Percentiles rank a stretch among this genome's conserved stretches.
These are phyloP conservation scores for Bufo bufo DNA, from an alignment of 2,113 vertebrate species.

Conservation along the genomic window DNA sequence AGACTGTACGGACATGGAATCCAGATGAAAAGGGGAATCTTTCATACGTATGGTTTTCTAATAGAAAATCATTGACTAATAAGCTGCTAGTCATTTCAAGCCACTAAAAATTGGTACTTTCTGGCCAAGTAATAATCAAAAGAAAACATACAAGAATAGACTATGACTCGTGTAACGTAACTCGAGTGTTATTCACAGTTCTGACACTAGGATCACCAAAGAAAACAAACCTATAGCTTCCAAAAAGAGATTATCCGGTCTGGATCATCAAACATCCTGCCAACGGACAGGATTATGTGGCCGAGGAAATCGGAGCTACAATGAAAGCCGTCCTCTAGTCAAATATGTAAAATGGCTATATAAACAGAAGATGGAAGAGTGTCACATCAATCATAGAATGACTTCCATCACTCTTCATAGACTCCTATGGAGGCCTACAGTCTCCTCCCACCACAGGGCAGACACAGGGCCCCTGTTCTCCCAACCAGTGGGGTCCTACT, in stretches of 20 bases:
- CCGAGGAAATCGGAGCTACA: slow-evolving; percentile 29
- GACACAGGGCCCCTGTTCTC: too few relatives aligned
- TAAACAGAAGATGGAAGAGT: background rate
- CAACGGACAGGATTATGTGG: slow-evolving; percentile 28
- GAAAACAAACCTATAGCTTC: slow-evolving; percentile 14
- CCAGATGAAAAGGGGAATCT: background rate
- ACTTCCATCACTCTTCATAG: background rate
- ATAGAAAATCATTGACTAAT: background rate
- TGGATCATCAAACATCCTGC: slow-evolving; percentile 39
- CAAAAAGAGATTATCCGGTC: slow-evolving; percentile 34
- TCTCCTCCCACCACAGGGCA: background rate
- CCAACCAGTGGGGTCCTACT: background rate
- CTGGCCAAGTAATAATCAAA: background rate
- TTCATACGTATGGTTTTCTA: background rate
- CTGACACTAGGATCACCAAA: slow-evolving; percentile 26
- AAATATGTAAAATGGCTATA: slow-evolving; percentile 1
- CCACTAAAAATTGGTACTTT: background rate
- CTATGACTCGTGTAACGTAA: background rate
- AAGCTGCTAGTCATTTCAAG: background rate
- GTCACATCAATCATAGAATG: background rate
- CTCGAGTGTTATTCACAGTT: slow-evolving; percentile 24
- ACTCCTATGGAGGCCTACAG: background rate
- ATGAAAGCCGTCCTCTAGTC: slow-evolving; percentile 6
- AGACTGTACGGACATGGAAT: background rate
- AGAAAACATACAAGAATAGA: background rate